Percentiles rank a stretch among this genome's conserved stretches.
phyloP scores from a whole-genome alignment of 2,113 vertebrate species.

The Pholis gunnellus region DNA sequence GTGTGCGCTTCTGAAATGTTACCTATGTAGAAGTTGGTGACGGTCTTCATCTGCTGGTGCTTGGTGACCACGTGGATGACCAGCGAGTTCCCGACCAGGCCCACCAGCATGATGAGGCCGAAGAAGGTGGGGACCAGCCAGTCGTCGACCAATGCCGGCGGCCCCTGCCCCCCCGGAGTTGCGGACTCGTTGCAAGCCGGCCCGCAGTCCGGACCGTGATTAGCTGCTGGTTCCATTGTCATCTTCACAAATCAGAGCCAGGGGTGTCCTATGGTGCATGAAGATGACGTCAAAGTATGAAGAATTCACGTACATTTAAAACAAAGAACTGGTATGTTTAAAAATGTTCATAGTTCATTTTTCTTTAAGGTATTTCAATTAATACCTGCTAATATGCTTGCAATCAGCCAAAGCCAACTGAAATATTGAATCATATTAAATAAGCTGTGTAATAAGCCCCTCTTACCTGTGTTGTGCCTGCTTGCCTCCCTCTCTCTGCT shows the following conservation, averaged over 20 bases:
- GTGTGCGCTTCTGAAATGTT: background rate
- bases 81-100: constrained; percentile 78
- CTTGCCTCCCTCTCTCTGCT: background rate
- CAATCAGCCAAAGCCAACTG: background rate
- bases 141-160: constrained; percentile 71
- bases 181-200: constrained; percentile 50
- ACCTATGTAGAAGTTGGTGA: constrained; percentile 84
- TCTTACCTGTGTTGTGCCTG: constrained; percentile 22
- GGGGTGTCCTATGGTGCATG: background rate
- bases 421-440: background rate
- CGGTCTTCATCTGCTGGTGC: constrained; percentile 82
- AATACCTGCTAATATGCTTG: background rate
- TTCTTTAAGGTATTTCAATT: background rate
- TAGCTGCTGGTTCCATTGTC: constrained; percentile 2
- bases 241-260: constrained; percentile 13
- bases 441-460: background rate
- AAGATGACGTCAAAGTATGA: background rate
- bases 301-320: background rate
- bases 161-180: constrained; percentile 22
- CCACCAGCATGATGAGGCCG: constrained; percentile 77
- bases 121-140: constrained; percentile 83
- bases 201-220: constrained; percentile 24
- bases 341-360: background rate
- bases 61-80: constrained; percentile 82
- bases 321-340: background rate